A percentile compares a stretch with the other conserved stretches of the same genome.
Conservation (phyloP, 1,140 invertebrate species). For the Sitophilus oryzae region DNA sequence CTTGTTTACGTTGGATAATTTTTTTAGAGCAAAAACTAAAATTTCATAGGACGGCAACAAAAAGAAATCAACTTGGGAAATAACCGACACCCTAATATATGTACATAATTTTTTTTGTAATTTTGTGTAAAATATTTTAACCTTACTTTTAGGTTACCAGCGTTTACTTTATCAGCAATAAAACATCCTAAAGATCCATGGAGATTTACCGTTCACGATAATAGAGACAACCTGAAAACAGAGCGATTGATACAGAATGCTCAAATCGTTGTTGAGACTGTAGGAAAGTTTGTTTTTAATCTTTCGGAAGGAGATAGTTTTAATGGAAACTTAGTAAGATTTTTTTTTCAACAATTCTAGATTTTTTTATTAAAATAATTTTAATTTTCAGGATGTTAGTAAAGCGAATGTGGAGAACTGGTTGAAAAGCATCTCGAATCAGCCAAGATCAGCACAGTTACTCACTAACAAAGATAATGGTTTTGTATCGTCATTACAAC, state of each 20-base stretch:
- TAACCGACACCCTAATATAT: too few relatives aligned
- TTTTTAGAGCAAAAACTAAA: too few relatives aligned
- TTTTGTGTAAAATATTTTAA: not conserved
- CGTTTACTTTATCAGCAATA: conserved; percentile 41
- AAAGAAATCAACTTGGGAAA: too few relatives aligned
- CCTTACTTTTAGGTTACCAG: conserved; percentile 23
- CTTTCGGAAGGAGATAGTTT: conserved; percentile 64
- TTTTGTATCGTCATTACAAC: conserved; percentile 60
- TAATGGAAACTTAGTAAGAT: conserved; percentile 61
- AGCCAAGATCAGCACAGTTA: conserved; percentile 69
- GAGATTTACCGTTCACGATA: conserved; percentile 60
- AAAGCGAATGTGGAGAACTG: conserved; percentile 65
- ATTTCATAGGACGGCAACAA: too few relatives aligned
- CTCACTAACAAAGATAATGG: conserved; percentile 60
- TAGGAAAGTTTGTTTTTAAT: conserved; percentile 83
- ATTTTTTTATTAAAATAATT: not conserved
- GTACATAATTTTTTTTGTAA: too few relatives aligned
- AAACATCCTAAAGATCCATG: conserved; percentile 56
- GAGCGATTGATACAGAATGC: conserved; percentile 64
- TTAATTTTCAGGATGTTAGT: conserved; percentile 59
- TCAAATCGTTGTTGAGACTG: conserved; percentile 70
- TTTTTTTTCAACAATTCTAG: not conserved
- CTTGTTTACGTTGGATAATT: too few relatives aligned
- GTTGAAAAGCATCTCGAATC: conserved; percentile 65
- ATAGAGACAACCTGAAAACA: conserved; percentile 53